Conservation (phyloP, 2,888 invertebrate species). For the Oscheius sp. region DNA sequence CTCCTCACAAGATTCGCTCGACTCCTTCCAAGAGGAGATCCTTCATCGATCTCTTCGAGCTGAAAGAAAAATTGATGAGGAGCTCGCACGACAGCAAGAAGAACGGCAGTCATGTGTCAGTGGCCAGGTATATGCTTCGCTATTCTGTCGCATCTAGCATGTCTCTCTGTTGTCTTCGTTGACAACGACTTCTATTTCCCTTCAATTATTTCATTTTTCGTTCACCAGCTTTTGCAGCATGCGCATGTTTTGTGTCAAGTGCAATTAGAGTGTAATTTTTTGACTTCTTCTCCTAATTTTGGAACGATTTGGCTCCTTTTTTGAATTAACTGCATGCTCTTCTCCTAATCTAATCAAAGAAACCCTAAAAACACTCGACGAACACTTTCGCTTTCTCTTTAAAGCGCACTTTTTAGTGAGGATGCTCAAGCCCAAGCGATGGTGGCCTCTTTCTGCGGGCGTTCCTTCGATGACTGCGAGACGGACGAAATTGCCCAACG, state of each 20-base stretch:
- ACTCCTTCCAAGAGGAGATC: conserved; percentile 69
- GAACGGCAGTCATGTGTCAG: conserved; percentile 67
- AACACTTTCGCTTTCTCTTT: neutral
- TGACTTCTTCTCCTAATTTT: neutral
- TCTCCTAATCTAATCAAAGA: too few relatives aligned
- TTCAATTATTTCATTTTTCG: neutral
- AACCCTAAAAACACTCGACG: too few relatives aligned
- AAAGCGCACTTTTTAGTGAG: conserved; percentile 58
- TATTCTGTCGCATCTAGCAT: conserved; percentile 37
- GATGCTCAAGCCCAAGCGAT: conserved; percentile 70
- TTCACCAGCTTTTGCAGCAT: conserved; percentile 24
- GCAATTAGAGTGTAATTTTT: neutral
- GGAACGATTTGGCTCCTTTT: neutral
- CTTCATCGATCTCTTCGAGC: conserved; percentile 69
- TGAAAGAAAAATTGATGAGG: conserved; percentile 66
- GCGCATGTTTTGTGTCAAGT: conserved; percentile 16
- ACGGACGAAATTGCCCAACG: conserved; percentile 70
- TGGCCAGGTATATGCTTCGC: conserved; percentile 62
- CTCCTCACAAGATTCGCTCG: conserved; percentile 70
- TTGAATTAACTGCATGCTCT: neutral
- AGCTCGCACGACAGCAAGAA: conserved; percentile 59
- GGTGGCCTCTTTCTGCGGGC: conserved; percentile 70
- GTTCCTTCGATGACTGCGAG: conserved; percentile 70
- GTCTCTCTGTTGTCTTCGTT: neutral
- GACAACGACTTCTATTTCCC: neutral